Evolutionary conservation across 2,797 vertebrate genomes (phyloP), one percentile per base, ranked within the genome.

Genomic region (Cephalopachus bancanus): DNA sequence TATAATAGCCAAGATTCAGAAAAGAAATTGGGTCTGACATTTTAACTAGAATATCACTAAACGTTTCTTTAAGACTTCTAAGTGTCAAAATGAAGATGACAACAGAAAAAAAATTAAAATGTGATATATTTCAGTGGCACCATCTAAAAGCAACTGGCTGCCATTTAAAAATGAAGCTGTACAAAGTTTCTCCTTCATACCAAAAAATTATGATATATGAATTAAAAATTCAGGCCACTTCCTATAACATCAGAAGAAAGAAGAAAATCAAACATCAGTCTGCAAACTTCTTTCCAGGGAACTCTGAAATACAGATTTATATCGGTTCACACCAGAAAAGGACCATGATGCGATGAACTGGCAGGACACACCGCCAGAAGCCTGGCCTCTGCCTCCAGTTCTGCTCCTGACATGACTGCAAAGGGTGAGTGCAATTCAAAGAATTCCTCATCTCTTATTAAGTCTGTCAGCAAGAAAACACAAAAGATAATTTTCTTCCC

Each of bases 31-130:
- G 96, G 95, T 95, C 94, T 98, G 98, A 98, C 97, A 98, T 98
- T 98, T 98, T 98, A 98, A 98, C 98, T 97, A 97, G 98, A 98
- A 98, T 97, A 98, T 97, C 98, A 98, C 98, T 97, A 96, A 98
- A 97, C 96, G 90, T 97, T 97, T 97, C 97, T 95, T 97, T 97
- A 98, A 97, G 95, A 98, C 95, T 98, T 98, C 96, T 97, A 97
- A 98, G 97, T 98, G 98, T 98, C 98, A 98, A 97, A 98, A 98
- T 95, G 97, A 98, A 96, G 94, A 98, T 96, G 97, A 98, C 97
- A 98, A 98, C 96, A 98, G 95, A 89, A 95, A 98, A 98, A 97
- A 97, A 97, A 96, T 95, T 95, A 90, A 97, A 98, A 98, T 96
- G 98, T 98, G 98, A 98, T 96, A 97, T 60, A 96, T 98, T 98